Percentiles rank a stretch among this genome's conserved stretches.
These are phyloP conservation scores for Lepidonotus clava DNA, from an alignment of 2,888 invertebrate species.

Conservation along the genomic window DNA sequence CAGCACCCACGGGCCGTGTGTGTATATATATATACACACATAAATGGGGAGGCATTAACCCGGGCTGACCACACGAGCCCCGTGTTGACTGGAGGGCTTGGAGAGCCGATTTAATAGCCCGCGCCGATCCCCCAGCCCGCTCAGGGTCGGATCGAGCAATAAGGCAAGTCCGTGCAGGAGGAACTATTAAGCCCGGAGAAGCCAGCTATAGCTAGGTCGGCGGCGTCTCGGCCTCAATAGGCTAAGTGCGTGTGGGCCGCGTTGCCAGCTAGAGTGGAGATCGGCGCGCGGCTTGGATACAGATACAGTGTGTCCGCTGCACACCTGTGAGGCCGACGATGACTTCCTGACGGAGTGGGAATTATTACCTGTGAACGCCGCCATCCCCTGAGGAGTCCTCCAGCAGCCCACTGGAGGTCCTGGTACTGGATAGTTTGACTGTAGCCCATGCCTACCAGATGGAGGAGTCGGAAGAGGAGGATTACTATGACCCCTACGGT, in stretches of 20 bases:
- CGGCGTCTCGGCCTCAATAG: not conserved
- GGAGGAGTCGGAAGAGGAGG: constrained; percentile 32
- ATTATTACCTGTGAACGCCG: not conserved
- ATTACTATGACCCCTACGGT: constrained; percentile 43
- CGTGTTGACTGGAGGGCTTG: no score
- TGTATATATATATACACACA: no score
- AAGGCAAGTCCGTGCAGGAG: not conserved
- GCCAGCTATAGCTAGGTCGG: not conserved
- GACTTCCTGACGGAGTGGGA: not conserved
- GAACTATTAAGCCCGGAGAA: not conserved
- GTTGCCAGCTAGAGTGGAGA: not conserved
- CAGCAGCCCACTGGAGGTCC: not conserved
- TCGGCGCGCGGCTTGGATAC: not conserved
- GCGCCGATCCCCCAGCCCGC: no score
- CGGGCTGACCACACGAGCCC: no score
- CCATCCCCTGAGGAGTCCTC: not conserved
- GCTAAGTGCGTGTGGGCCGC: not conserved
- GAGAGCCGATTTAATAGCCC: no score
- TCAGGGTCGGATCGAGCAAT: no score
- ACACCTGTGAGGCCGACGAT: not conserved
- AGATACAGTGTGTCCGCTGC: not conserved
- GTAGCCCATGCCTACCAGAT: not conserved
- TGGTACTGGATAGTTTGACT: not conserved
- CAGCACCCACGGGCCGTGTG: no score
- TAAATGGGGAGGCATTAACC: no score